Conservation (phyloP, 1,140 invertebrate genomes). For the Wasmannia auropunctata region DNA sequence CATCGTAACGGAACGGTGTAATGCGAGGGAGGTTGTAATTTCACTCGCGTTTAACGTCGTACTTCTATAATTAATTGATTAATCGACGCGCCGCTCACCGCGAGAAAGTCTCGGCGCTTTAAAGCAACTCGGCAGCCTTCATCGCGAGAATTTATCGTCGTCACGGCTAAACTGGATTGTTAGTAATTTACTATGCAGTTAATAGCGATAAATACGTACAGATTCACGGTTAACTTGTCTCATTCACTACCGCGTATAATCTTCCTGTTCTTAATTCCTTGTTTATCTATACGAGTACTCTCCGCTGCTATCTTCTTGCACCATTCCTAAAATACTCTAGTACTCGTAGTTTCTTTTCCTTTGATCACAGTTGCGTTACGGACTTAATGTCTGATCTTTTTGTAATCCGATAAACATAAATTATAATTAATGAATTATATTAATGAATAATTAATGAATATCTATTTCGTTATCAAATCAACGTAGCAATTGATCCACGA, state of each 20-base stretch:
- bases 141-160: constrained; percentile 24
- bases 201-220: constrained; percentile 25
- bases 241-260: not conserved
- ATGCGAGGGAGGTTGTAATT: not conserved
- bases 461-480: too few species aligned
- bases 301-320: not conserved
- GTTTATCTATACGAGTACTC: not conserved
- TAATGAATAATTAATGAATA: too few species aligned
- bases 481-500: too few species aligned
- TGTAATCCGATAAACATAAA: not conserved
- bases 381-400: not conserved
- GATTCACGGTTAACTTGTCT: constrained; percentile 11
- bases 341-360: not conserved
- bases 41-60: constrained; percentile 17
- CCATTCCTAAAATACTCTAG: not conserved
- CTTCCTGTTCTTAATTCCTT: not conserved
- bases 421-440: too few species aligned
- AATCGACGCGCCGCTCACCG: constrained; percentile 11
- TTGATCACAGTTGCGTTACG: not conserved
- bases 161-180: constrained; percentile 26
- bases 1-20: not conserved
- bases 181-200: not conserved
- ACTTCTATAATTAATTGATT: constrained; percentile 46
- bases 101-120: constrained; percentile 26
- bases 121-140: not conserved